Conservation (phyloP, 30 jellyfish, hydroid and myxozoan genomes). For the Calvadosia cruxmelitensis region DNA sequence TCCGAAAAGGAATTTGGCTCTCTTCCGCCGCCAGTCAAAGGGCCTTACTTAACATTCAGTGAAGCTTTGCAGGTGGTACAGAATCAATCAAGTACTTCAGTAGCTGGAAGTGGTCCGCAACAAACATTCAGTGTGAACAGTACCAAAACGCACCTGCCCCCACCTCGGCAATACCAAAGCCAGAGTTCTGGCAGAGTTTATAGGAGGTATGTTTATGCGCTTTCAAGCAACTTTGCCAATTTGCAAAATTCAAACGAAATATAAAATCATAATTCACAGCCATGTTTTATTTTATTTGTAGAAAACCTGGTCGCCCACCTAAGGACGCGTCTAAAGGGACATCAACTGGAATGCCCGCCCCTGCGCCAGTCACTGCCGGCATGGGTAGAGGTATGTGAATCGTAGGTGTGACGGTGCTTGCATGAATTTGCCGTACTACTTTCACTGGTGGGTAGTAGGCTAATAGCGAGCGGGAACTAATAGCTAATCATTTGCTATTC, state of each 20-base stretch:
- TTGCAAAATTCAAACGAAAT: neutral
- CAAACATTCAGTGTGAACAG: neutral
- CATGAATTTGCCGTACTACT: too few species aligned
- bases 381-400: neutral
- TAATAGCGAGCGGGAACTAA: too few species aligned
- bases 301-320: conserved; percentile 74
- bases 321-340: conserved; percentile 31
- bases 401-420: too few species aligned
- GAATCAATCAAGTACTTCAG: neutral
- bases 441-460: too few species aligned
- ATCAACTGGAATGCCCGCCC: conserved; percentile 14
- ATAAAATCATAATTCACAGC: too few species aligned
- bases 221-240: neutral
- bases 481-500: too few species aligned
- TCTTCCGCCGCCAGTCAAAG: neutral
- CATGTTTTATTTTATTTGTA: too few species aligned
- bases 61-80: conserved; percentile 83
- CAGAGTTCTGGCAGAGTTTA: neutral
- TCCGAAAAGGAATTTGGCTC: too few species aligned
- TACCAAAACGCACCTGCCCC: neutral
- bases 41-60: conserved; percentile 57
- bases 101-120: too few species aligned
- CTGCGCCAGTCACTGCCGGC: conserved; percentile 27
- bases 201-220: neutral
- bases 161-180: neutral